Conservation (phyloP, 2,888 invertebrate species). For the Myathropa florea region DNA sequence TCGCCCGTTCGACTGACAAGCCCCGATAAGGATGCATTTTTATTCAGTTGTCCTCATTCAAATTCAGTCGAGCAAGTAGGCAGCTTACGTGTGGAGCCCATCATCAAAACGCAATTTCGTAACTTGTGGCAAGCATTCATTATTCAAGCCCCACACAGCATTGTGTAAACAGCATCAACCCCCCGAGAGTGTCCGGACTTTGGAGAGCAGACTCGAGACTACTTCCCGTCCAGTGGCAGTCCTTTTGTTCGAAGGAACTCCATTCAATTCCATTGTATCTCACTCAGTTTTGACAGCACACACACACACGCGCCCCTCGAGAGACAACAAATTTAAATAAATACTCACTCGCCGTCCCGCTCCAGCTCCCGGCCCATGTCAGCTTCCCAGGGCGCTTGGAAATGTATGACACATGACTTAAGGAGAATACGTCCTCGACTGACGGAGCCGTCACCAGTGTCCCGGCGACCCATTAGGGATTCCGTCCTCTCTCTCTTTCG, state of each 20-base stretch:
- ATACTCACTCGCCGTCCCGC: conserved; percentile 19
- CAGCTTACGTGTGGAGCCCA: neutral
- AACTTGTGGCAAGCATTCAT: conserved; percentile 39
- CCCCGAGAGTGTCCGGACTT: neutral
- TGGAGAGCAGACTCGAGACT: neutral
- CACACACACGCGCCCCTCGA: neutral
- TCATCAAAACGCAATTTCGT: conserved; percentile 37
- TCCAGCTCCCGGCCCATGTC: conserved; percentile 7
- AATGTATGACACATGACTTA: conserved; percentile 62
- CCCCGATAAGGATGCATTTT: conserved; percentile 16
- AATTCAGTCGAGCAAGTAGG: neutral
- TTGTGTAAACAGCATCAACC: neutral
- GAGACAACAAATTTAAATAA: conserved; percentile 51
- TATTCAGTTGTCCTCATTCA: neutral
- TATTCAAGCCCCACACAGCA: conserved; percentile 21
- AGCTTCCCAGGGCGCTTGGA: conserved; percentile 44
- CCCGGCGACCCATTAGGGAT: conserved; percentile 31
- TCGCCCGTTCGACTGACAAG: neutral
- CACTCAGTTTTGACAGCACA: conserved; percentile 33
- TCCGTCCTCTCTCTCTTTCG: neutral
- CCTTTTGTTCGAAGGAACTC: conserved; percentile 33
- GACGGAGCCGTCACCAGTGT: conserved; percentile 14
- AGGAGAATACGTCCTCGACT: conserved; percentile 13
- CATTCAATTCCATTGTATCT: conserved; percentile 48
- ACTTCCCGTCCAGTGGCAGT: conserved; percentile 14